Percentiles rank a stretch among this genome's conserved stretches.
These are phyloP conservation scores for Platanista minor DNA, from an alignment of 2,113 vertebrate species.

Conservation along the genomic window DNA sequence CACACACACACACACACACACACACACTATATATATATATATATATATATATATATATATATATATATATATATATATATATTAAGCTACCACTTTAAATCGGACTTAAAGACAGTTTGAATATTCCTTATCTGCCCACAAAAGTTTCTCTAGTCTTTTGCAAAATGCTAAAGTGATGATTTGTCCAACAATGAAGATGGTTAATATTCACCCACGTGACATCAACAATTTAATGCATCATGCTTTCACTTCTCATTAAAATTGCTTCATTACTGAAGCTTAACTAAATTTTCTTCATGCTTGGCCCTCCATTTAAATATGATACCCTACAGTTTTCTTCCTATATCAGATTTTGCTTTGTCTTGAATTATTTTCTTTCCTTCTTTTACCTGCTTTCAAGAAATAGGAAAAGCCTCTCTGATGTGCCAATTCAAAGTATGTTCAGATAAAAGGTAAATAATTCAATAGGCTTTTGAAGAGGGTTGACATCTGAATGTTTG, in stretches of 20 bases:
- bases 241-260: constrained; percentile 22
- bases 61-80: no score
- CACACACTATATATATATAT: no score
- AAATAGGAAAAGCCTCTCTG: constrained; percentile 65
- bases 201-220: not conserved
- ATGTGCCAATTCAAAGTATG: constrained; percentile 70
- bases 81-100: constrained; percentile 37
- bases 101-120: not conserved
- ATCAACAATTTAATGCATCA: not conserved
- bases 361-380: constrained; percentile 22
- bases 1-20: no score
- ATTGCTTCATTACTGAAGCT: not conserved
- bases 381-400: constrained; percentile 64
- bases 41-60: no score
- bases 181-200: not conserved
- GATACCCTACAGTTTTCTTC: not conserved
- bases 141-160: constrained; percentile 1
- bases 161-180: constrained; percentile 11
- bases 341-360: not conserved
- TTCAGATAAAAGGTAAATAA: constrained; percentile 76
- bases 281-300: not conserved
- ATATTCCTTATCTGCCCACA: not conserved
- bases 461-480: constrained; percentile 75
- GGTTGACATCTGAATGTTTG: constrained; percentile 66
- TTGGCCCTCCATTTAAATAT: not conserved